Conservation (phyloP, 2,797 vertebrate species). For the Girardinus metallicus region DNA sequence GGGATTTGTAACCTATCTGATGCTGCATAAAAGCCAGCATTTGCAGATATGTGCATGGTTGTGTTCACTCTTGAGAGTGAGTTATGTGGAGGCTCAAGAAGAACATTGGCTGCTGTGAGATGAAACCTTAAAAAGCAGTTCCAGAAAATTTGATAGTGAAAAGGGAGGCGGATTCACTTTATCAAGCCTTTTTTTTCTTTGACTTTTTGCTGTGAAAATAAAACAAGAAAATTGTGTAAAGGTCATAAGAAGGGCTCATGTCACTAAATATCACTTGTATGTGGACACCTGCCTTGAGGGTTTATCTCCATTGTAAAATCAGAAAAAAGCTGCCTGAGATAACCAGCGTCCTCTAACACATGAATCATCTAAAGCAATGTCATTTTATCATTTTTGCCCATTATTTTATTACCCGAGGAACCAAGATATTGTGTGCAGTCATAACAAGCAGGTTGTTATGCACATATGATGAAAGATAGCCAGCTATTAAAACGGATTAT, state of each 20-base stretch:
- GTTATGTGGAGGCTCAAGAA: constrained; percentile 33
- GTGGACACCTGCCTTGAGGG: constrained; percentile 24
- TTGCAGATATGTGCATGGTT: constrained; percentile 12
- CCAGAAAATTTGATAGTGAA: constrained; percentile 35
- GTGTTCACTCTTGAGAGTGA: constrained; percentile 31
- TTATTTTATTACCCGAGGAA: constrained; percentile 12
- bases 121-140: constrained; percentile 20
- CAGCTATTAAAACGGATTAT: constrained; percentile 9
- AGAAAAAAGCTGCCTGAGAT: constrained; percentile 24
- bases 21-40: constrained; percentile 21
- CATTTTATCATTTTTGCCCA: constrained; percentile 22
- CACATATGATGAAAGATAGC: constrained; percentile 18
- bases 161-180: constrained; percentile 36
- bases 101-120: constrained; percentile 29
- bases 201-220: constrained; percentile 19
- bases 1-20: constrained; percentile 40
- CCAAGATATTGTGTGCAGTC: constrained; percentile 17
- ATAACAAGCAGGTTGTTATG: constrained; percentile 19
- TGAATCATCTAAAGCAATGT: constrained; percentile 2
- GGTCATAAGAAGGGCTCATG: constrained; percentile 54
- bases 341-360: constrained; percentile 14
- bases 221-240: constrained; percentile 6
- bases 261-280: constrained; percentile 46
- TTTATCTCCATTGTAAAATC: constrained; percentile 38
- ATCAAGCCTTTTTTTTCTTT: constrained; percentile 15